Percentiles rank a stretch among this genome's conserved stretches.
Evolutionary conservation across 1,140 invertebrate species (phyloP).

Genomic region (Bombus terrestris): DNA sequence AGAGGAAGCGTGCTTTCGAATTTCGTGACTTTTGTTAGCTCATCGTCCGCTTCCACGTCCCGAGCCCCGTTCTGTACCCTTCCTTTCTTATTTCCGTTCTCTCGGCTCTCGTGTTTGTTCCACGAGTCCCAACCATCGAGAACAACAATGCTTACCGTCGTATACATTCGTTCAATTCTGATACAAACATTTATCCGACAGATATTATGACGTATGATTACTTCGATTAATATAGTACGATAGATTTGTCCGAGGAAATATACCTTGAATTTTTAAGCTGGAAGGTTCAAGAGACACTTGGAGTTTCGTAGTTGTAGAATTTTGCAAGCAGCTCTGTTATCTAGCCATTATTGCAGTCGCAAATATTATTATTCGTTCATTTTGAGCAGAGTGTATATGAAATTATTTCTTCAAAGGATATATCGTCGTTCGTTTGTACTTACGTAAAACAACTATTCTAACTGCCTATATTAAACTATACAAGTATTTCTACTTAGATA

Average conservation of each 20-base stretch:
- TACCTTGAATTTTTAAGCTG: not conserved
- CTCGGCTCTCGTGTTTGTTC: not conserved
- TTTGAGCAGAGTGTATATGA: not conserved
- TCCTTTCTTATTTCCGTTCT: not conserved
- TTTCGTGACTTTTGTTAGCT: slow-evolving; percentile 19
- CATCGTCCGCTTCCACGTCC: not conserved
- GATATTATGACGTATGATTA: not conserved
- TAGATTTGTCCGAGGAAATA: not conserved
- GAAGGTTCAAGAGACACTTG: not conserved
- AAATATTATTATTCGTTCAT: not conserved
- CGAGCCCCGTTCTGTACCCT: too few species aligned
- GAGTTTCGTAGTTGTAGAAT: not conserved
- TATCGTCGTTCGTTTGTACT: not conserved
- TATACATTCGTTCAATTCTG: not conserved
- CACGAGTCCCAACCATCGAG: not conserved
- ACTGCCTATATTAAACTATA: not conserved
- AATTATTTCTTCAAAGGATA: not conserved
- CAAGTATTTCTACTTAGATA: not conserved
- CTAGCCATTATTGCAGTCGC: not conserved
- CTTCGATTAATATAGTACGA: not conserved
- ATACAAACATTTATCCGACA: too few species aligned
- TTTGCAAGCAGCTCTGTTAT: not conserved
- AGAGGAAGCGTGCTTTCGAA: not conserved
- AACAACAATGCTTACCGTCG: not conserved
- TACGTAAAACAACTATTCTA: not conserved